Conservation (phyloP, 2,888 invertebrate species). For the Heliothis peltigera region DNA sequence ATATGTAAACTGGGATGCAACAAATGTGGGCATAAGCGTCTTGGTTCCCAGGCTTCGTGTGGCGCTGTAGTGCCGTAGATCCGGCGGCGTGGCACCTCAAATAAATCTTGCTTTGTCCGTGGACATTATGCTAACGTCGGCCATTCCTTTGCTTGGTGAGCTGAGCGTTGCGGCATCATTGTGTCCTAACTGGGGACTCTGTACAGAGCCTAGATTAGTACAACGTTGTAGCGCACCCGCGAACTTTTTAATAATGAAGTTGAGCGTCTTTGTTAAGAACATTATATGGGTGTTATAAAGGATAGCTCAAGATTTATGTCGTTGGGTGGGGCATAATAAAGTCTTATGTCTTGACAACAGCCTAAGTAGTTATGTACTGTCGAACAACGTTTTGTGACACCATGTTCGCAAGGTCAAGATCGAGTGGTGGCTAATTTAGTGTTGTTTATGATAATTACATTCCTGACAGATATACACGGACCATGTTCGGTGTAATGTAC, state of each 20-base stretch:
- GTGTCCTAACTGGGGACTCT: conserved; percentile 44
- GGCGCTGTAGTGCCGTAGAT: conserved; percentile 60
- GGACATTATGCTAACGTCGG: conserved; percentile 79
- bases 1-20: conserved; percentile 53
- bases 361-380: neutral
- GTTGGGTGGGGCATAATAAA: conserved; percentile 1
- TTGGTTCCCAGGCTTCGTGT: conserved; percentile 58
- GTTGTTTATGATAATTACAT: neutral
- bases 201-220: conserved; percentile 44
- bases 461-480: conserved; percentile 2
- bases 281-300: conserved; percentile 38
- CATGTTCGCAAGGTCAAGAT: neutral
- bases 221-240: conserved; percentile 30
- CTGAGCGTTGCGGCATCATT: conserved; percentile 58
- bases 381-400: neutral
- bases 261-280: conserved; percentile 26
- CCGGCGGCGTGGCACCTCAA: conserved; percentile 69
- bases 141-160: conserved; percentile 67
- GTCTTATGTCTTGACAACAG: conserved; percentile 6
- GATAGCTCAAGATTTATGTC: conserved; percentile 26
- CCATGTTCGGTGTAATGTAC: conserved; percentile 22
- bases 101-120: conserved; percentile 85
- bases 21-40: conserved; percentile 60
- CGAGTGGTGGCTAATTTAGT: conserved; percentile 3
- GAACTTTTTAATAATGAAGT: conserved; percentile 47